Conservation (phyloP, 35 echinoderm and acorn worm genomes). For the Nesometra sesokonis region DNA sequence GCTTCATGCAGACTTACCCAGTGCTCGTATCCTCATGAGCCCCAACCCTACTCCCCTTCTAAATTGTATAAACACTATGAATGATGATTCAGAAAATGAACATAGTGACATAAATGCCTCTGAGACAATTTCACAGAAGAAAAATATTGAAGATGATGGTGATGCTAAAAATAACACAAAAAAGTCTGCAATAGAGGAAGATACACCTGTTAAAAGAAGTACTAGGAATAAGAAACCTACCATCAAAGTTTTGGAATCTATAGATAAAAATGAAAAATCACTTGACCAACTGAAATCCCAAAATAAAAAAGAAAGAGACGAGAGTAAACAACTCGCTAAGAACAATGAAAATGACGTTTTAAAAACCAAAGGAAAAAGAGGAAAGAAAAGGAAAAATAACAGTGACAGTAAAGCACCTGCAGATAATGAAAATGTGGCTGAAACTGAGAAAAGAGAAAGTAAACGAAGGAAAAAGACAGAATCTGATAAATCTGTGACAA, state of each 20-base stretch:
- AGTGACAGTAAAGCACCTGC: not conserved
- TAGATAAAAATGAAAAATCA: not conserved
- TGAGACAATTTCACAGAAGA: not conserved
- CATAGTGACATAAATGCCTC: not conserved
- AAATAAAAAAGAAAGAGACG: not conserved
- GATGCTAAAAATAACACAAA: slow-evolving; percentile 8
- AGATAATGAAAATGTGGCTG: not conserved
- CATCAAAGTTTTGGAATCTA: not conserved
- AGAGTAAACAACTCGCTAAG: not conserved
- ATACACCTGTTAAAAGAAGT: not conserved
- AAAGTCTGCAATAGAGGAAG: not conserved
- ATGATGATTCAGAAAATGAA: slow-evolving; percentile 32
- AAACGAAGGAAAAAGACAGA: not conserved
- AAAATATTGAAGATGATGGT: not conserved
- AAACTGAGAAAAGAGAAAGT: not conserved
- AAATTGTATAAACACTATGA: too few species aligned
- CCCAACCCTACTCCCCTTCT: not conserved
- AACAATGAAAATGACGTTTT: not conserved
- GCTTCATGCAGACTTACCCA: not conserved
- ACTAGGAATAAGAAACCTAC: not conserved
- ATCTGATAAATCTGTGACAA: not conserved
- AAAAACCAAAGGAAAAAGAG: not conserved
- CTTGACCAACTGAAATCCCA: not conserved
- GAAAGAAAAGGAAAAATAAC: not conserved
- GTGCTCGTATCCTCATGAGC: not conserved